Percentiles rank a stretch among this genome's conserved stretches.
Conservation (phyloP, 2,113 vertebrate genomes). For the Colinus virginianus region DNA sequence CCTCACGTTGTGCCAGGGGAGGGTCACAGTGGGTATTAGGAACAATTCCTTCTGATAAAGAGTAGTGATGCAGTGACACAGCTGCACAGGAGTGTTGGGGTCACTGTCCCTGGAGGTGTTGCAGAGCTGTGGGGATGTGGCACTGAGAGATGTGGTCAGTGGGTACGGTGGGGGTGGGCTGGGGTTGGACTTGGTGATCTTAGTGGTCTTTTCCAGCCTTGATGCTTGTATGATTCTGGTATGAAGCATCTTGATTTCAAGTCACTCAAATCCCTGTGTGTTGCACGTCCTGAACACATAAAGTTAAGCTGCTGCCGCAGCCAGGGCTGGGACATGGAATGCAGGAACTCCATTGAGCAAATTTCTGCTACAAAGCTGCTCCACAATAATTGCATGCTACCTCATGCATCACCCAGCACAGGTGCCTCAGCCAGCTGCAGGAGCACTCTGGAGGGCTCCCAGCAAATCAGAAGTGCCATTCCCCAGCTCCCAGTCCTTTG, state of each 20-base stretch:
- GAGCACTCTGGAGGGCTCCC: background rate
- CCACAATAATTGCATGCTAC: background rate
- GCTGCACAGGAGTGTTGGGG: too few relatives aligned
- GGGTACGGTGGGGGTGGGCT: too few relatives aligned
- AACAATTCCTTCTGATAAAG: too few relatives aligned
- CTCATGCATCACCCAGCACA: background rate
- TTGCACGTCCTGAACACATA: background rate
- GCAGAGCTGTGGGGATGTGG: too few relatives aligned
- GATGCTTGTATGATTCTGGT: too few relatives aligned
- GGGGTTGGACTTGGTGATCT: too few relatives aligned
- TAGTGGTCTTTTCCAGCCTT: too few relatives aligned
- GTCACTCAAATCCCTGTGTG: background rate
- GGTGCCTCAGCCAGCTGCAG: background rate
- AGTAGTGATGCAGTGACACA: too few relatives aligned
- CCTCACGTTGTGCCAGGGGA: too few relatives aligned
- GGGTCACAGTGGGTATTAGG: too few relatives aligned
- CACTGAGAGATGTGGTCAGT: too few relatives aligned
- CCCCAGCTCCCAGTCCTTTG: background rate
- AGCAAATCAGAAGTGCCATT: background rate
- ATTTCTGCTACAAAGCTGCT: background rate
- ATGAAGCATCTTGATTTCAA: background rate
- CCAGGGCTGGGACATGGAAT: background rate
- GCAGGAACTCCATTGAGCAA: background rate
- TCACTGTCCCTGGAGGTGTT: too few relatives aligned
- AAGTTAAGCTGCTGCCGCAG: background rate